phyloP scores from a whole-genome alignment of 2,888 invertebrate genomes.

The Apamea crenata region DNA sequence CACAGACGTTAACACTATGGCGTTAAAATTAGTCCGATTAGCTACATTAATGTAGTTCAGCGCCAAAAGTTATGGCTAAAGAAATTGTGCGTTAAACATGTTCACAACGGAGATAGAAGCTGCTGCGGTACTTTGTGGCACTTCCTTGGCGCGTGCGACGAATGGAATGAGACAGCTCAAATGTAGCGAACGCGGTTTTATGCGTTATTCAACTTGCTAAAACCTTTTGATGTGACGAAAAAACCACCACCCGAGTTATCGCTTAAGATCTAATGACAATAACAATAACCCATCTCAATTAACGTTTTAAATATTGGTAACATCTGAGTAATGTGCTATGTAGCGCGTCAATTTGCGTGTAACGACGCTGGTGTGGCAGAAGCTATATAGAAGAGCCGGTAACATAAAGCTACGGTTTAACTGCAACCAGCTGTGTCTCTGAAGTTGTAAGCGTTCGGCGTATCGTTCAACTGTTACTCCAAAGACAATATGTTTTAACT shows the following conservation, averaged over 20 bases:
- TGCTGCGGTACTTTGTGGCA: neutral
- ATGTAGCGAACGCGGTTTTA: neutral
- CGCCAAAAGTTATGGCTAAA: neutral
- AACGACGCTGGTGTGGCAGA: neutral
- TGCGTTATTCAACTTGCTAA: neutral
- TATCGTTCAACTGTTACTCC: conserved; percentile 75
- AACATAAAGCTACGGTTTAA: conserved; percentile 82
- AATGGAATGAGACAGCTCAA: neutral
- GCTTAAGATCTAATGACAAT: neutral
- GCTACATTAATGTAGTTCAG: neutral
- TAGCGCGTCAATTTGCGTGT: neutral
- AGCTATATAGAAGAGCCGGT: conserved; percentile 69
- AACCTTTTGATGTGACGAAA: neutral
- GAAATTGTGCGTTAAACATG: neutral
- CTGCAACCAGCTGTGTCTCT: conserved; percentile 82
- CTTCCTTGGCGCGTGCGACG: neutral
- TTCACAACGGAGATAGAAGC: neutral
- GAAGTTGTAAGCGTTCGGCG: conserved; percentile 78
- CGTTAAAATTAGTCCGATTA: neutral
- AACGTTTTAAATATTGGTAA: neutral
- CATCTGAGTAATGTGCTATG: neutral
- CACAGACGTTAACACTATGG: neutral
- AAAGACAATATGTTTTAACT: conserved; percentile 75
- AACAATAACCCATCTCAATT: neutral
- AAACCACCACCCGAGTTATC: neutral